Percentiles rank a stretch among this genome's conserved stretches.
Conservation (phyloP, 2,888 invertebrate species). For the Tetropium fuscum region DNA sequence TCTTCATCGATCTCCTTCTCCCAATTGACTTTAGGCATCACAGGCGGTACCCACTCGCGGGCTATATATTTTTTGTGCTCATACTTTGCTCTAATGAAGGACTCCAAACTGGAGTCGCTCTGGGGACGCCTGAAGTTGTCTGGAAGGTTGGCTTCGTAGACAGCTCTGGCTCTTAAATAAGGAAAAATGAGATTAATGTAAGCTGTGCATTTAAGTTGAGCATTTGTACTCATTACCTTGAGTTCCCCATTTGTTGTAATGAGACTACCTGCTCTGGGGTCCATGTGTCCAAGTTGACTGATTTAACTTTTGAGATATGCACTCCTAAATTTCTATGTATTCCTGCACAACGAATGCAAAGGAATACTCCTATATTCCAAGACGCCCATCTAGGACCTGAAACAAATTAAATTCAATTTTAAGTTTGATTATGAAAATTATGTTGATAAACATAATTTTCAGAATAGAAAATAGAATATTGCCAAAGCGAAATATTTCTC, state of each 20-base stretch:
- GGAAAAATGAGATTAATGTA: no score
- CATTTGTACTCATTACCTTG: no score
- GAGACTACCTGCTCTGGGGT: conserved; percentile 92
- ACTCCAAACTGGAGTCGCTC: conserved; percentile 92
- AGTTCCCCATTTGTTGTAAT: conserved; percentile 98
- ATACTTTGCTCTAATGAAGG: conserved; percentile 97
- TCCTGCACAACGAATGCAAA: conserved; percentile 98
- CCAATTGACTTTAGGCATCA: conserved; percentile 82
- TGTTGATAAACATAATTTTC: no score
- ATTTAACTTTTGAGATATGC: conserved; percentile 98
- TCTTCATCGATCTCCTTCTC: conserved; percentile 70
- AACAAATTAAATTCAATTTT: no score
- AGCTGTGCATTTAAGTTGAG: no score
- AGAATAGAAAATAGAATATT: no score
- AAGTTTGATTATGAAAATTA: no score
- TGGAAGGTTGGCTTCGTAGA: conserved; percentile 97
- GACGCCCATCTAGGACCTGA: conserved; percentile 99
- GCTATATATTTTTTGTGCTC: conserved; percentile 99
- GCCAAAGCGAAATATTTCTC: no score
- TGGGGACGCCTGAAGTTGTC: conserved; percentile 96
- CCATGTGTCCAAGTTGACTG: conserved; percentile 98
- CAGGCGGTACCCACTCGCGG: conserved; percentile 95
- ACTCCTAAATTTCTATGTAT: conserved; percentile 99
- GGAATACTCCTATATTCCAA: conserved; percentile 98
- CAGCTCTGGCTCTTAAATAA: conserved; percentile 83